Evolutionary conservation across 2,113 vertebrate genomes (phyloP).

Genomic region (Eretmochelys imbricata): DNA sequence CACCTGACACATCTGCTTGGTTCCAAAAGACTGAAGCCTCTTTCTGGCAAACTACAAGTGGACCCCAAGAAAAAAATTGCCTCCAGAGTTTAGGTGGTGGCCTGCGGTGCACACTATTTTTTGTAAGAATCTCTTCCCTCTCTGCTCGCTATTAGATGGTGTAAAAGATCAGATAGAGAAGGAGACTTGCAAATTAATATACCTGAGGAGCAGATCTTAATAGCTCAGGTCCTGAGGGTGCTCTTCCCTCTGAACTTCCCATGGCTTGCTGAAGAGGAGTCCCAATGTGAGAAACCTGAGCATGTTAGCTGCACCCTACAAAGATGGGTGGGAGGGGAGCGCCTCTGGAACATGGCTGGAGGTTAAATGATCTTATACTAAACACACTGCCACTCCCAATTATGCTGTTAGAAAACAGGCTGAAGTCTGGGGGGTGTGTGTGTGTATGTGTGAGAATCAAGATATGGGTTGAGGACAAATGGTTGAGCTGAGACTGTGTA

Average conservation of each 20-base stretch:
- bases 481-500: background rate
- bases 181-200: background rate
- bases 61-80: no score
- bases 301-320: background rate
- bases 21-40: background rate
- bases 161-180: background rate
- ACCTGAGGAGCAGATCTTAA: background rate
- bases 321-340: background rate
- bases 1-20: background rate
- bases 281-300: background rate
- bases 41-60: no score
- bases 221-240: background rate
- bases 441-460: accelerated
- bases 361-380: background rate
- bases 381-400: background rate
- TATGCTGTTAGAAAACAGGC: background rate
- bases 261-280: background rate
- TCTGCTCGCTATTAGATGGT: background rate
- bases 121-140: background rate
- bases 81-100: background rate
- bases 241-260: background rate
- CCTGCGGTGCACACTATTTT: no score
- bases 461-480: background rate
- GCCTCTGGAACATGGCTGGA: background rate
- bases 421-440: accelerated